A percentile compares a stretch with the other conserved stretches of the same genome.
phyloP scores from a whole-genome alignment of 2,888 invertebrate species.

The Carterocephalus palaemon region DNA sequence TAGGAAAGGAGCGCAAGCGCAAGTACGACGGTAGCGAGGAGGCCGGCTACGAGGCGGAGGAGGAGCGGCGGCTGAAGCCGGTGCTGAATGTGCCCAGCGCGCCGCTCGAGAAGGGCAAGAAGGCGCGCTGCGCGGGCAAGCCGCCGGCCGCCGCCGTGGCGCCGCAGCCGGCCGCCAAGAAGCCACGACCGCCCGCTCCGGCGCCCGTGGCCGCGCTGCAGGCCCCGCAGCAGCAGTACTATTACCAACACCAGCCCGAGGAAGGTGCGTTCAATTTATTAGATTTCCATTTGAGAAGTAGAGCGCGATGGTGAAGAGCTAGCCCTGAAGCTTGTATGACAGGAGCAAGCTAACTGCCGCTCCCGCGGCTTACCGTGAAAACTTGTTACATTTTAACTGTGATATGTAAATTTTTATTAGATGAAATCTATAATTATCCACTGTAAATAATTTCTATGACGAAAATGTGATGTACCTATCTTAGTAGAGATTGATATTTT shows the following conservation, averaged over 20 bases:
- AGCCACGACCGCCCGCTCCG: constrained; percentile 68
- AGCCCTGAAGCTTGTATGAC: constrained; percentile 80
- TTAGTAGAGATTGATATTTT: constrained; percentile 61
- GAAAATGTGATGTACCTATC: constrained; percentile 68
- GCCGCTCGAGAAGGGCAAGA: constrained; percentile 71
- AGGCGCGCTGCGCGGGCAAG: constrained; percentile 56
- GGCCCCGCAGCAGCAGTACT: constrained; percentile 74
- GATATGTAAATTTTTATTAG: constrained; percentile 76
- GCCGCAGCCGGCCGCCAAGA: constrained; percentile 70
- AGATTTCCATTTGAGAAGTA: constrained; percentile 78
- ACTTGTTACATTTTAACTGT: constrained; percentile 79
- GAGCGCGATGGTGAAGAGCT: constrained; percentile 80
- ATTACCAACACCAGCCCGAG: constrained; percentile 78
- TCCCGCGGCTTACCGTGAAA: constrained; percentile 67
- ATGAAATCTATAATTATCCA: constrained; percentile 72
- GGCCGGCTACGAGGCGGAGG: constrained; percentile 80
- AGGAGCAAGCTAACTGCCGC: constrained; percentile 76
- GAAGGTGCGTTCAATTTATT: constrained; percentile 80
- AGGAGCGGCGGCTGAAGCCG: constrained; percentile 71
- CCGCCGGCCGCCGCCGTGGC: constrained; percentile 67
- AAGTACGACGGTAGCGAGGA: constrained; percentile 84
- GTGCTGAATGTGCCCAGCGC: constrained; percentile 75
- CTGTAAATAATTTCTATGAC: constrained; percentile 71
- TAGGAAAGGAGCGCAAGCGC: constrained; percentile 85
- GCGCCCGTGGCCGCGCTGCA: constrained; percentile 67